A percentile compares a stretch with the other conserved stretches of the same genome.
Evolutionary conservation across 1,140 invertebrate genomes (phyloP).

Genomic region (Leguminivora glycinivorella): DNA sequence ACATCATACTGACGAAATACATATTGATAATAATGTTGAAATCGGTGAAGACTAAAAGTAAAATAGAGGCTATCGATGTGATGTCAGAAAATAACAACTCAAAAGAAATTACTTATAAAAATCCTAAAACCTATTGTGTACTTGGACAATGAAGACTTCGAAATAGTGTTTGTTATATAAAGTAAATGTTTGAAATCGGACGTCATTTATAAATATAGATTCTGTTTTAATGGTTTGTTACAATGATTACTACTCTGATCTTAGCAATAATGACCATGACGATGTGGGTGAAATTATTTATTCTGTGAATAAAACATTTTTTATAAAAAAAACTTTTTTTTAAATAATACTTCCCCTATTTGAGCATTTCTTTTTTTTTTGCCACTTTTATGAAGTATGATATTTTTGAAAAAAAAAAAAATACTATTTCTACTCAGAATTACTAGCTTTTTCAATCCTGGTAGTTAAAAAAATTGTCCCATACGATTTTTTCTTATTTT

Average conservation of each 20-base stretch:
- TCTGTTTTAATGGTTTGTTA: neutral
- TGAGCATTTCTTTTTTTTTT: no score
- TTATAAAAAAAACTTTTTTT: slow-evolving; percentile 34
- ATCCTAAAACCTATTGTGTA: neutral
- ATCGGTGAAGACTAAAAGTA: neutral
- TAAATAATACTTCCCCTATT: neutral
- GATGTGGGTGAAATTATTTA: slow-evolving; percentile 58
- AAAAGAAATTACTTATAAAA: neutral
- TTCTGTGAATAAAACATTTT: slow-evolving; percentile 69
- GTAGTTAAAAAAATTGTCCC: no score
- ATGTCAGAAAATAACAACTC: neutral
- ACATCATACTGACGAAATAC: neutral
- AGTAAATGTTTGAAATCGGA: neutral
- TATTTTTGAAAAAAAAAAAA: no score
- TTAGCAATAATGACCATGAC: slow-evolving; percentile 43
- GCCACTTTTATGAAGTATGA: no score
- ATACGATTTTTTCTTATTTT: no score
- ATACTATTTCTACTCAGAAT: no score
- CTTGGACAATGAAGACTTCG: neutral
- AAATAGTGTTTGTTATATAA: neutral
- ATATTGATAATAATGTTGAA: neutral
- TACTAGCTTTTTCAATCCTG: no score
- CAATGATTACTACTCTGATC: slow-evolving; percentile 27
- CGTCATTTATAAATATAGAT: neutral
- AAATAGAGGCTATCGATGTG: neutral